Conservation (phyloP, 2,888 invertebrate genomes). For the Thymelicus lineola region DNA sequence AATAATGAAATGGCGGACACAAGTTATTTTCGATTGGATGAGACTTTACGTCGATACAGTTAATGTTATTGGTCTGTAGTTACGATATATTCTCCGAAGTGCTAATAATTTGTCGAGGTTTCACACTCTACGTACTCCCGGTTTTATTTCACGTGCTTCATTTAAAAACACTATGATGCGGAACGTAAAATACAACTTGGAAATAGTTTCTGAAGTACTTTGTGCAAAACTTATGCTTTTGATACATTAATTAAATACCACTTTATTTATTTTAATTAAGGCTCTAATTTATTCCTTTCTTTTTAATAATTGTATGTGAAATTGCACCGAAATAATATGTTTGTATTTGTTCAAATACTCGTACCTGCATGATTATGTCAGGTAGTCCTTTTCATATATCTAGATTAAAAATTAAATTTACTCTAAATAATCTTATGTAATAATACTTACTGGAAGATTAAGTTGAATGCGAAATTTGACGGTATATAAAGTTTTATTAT, state of each 20-base stretch:
- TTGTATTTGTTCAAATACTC: no score
- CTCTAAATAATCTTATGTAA: no score
- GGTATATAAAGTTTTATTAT: no score
- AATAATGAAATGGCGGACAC: conserved; percentile 8
- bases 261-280: no score
- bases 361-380: no score
- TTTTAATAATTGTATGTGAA: no score
- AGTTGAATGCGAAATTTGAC: no score
- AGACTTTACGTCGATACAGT: conserved; percentile 17
- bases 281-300: no score
- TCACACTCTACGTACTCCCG: conserved; percentile 10
- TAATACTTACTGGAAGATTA: no score
- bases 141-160: conserved; percentile 22
- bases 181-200: conserved; percentile 16
- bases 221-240: neutral
- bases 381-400: no score
- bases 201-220: conserved; percentile 1
- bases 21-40: conserved; percentile 18
- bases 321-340: no score
- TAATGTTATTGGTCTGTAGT: conserved; percentile 31
- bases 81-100: conserved; percentile 17
- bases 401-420: no score
- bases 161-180: conserved; percentile 9
- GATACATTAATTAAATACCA: neutral
- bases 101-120: conserved; percentile 19